Evolutionary conservation across 1,140 invertebrate genomes (phyloP), one percentile per base, ranked within the genome.

Genomic region (Wiebesia pumilae): DNA sequence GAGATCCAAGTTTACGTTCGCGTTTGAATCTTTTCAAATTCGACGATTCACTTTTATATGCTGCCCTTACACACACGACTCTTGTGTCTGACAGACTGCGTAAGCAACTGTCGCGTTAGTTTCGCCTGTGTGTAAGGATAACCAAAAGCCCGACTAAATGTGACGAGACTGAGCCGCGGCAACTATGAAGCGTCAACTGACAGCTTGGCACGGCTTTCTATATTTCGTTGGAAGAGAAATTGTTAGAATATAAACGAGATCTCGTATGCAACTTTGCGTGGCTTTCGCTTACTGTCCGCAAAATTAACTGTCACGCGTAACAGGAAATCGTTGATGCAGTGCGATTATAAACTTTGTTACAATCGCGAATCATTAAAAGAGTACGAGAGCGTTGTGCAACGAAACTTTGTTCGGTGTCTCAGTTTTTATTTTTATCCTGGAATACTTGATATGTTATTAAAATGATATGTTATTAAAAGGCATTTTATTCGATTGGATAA

Each of bases 101-200:
- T 73, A 83, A 73, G 69, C 81, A 73, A 83, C 47, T 83, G 43
- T 83, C 69, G 81, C 67, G n/a, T 80, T 35, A 54, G 67, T 33
- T 71, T 65, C n/a, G 24, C 3, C 67, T 67, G 38, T 30, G 65
- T 33, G 40, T 71, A 71, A 71, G 51, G 40, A 71, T 35, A 43
- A 19, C 40, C 24, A 27, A 54, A 38, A 47, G 47, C 43, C 12
- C 27, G 24, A 16, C 21, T 75, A 75, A 38, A 43, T 14, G 38
- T 27, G n/a, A 14, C 6, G 40, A 75, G 73, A 21, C 21, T 19
- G 0, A 10, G 47, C 9, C 75, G 3, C 58, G 51, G 21, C 19
- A 38, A 54, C 80, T 58, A 33, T 40, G 67, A 82, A 43, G 40
- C 40, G 67, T 71, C 67, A 62, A 58, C 69, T 77, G 71, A 77